These are phyloP conservation scores for Apocrypta bakeri DNA, from an alignment of 1,140 invertebrate genomes.

Conservation along the genomic window DNA sequence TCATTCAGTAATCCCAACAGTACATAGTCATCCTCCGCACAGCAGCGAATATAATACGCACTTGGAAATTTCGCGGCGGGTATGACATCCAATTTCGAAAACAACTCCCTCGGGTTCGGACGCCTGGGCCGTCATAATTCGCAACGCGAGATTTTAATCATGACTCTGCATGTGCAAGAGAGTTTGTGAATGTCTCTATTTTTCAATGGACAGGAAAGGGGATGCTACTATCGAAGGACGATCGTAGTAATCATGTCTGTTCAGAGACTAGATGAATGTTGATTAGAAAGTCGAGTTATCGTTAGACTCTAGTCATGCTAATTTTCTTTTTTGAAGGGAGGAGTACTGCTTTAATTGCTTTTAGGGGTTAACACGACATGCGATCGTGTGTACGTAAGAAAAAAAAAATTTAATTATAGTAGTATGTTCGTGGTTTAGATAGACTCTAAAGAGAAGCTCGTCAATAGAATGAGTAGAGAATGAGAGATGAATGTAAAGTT, in stretches of 20 bases:
- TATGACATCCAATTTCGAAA: conserved; percentile 46
- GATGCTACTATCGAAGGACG: neutral
- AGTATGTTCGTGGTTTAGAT: neutral
- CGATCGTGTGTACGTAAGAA: too few species aligned
- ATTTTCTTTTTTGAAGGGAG: neutral
- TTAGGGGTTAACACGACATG: neutral
- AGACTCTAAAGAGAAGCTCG: too few species aligned
- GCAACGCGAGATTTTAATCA: conserved; percentile 45
- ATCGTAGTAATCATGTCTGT: neutral
- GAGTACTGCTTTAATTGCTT: neutral
- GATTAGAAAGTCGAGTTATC: neutral
- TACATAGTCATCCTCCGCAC: neutral
- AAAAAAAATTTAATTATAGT: neutral
- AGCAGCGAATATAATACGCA: conserved; percentile 20
- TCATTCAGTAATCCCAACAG: conserved; percentile 25
- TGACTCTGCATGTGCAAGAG: neutral
- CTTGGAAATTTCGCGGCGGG: conserved; percentile 32
- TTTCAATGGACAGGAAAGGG: neutral
- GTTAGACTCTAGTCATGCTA: neutral
- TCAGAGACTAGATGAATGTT: neutral
- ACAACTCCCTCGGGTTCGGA: conserved; percentile 32
- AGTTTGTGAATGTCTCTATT: neutral
- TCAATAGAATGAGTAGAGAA: too few species aligned
- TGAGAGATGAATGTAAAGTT: too few species aligned
- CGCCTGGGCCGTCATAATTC: conserved; percentile 39